Evolutionary conservation across 2,797 vertebrate species (phyloP).

Genomic region (Tokudaia muenninki): DNA sequence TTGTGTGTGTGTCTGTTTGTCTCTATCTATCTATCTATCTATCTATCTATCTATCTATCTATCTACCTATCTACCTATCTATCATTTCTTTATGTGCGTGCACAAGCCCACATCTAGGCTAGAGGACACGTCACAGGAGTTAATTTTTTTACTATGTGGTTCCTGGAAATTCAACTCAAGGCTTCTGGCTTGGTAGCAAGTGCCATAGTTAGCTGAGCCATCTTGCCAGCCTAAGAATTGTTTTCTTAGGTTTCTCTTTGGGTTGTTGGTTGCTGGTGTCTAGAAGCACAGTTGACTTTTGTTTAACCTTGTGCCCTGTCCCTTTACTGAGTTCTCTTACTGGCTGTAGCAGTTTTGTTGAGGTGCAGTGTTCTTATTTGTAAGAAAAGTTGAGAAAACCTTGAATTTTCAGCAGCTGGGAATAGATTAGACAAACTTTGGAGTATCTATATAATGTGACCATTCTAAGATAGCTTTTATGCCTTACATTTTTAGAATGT

Average conservation of each 20-base stretch:
- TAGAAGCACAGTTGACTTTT: conserved; percentile 41
- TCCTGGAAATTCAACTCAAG: background rate
- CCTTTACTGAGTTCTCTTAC: conserved; percentile 18
- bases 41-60: too few relatives aligned
- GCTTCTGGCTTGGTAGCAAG: background rate
- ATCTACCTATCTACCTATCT: too few relatives aligned
- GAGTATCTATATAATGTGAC: background rate
- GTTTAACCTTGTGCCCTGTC: conserved; percentile 21
- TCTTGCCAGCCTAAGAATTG: background rate
- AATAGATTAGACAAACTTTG: conserved; percentile 42
- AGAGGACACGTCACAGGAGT: background rate
- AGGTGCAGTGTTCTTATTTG: conserved; percentile 1
- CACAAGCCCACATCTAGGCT: background rate
- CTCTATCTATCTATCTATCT: too few relatives aligned
- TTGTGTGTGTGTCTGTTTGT: background rate
- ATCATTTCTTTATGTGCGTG: background rate
- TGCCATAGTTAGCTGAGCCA: background rate
- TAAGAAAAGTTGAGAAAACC: conserved; percentile 58
- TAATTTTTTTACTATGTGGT: background rate
- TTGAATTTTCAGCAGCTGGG: conserved; percentile 30
- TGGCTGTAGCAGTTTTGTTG: conserved; percentile 24
- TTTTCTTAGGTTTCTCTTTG: conserved; percentile 17
- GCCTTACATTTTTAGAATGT: conserved; percentile 32
- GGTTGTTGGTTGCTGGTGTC: background rate
- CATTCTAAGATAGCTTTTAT: conserved; percentile 23